Percentiles rank a stretch among this genome's conserved stretches.
Conservation (phyloP, 1,140 invertebrate species). For the Drosophila virilis region DNA sequence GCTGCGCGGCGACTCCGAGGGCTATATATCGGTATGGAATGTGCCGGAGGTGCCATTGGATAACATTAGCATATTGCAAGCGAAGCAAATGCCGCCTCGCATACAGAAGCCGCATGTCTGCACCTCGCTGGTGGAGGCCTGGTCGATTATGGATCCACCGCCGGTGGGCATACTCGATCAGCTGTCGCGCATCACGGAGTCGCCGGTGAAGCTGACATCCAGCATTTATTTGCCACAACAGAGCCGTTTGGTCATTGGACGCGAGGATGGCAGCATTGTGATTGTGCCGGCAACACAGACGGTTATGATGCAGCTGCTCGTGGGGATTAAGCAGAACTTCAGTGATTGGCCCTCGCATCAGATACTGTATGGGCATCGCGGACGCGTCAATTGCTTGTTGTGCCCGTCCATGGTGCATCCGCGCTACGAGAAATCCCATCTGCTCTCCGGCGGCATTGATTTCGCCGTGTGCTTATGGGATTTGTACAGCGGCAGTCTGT, state of each 20-base stretch:
- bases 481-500: constrained; percentile 93
- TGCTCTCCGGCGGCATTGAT: constrained; percentile 98
- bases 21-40: constrained; percentile 93
- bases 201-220: constrained; percentile 92
- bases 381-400: constrained; percentile 96
- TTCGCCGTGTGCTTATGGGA: constrained; percentile 99
- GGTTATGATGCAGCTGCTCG: constrained; percentile 96
- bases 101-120: constrained; percentile 89
- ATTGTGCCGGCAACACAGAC: constrained; percentile 98
- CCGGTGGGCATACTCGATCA: constrained; percentile 96
- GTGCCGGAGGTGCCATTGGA: constrained; percentile 92
- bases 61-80: constrained; percentile 88
- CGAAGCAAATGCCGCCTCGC: constrained; percentile 81
- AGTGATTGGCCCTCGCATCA: constrained; percentile 96
- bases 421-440: constrained; percentile 96
- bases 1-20: constrained; percentile 95
- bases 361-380: constrained; percentile 94
- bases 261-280: constrained; percentile 98
- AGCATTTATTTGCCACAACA: constrained; percentile 97
- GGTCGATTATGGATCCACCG: constrained; percentile 93
- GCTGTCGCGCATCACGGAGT: constrained; percentile 89
- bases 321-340: constrained; percentile 94
- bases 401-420: constrained; percentile 96
- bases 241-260: constrained; percentile 96
- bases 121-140: constrained; percentile 92